phyloP scores from a whole-genome alignment of 2,113 vertebrate species.

The Gnathonemus longibarbis region DNA sequence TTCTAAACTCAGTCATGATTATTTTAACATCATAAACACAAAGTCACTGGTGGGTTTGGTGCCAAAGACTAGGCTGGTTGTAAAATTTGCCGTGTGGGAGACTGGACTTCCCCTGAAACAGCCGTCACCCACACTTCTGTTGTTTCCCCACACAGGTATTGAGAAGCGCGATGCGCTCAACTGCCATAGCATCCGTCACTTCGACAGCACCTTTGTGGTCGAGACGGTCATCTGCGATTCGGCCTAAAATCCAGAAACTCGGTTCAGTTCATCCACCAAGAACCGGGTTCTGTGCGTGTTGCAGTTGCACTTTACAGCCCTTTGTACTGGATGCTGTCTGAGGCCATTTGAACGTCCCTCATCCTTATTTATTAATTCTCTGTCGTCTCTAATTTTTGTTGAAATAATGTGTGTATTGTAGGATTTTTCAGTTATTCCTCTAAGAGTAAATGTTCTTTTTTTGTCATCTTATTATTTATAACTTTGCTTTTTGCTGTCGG shows the following conservation, averaged over 20 bases:
- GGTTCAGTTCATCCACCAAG: slow-evolving; percentile 27
- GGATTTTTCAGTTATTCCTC: slow-evolving; percentile 23
- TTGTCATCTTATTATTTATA: neutral
- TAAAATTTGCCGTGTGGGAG: neutral
- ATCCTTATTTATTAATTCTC: neutral
- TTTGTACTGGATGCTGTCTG: slow-evolving; percentile 35
- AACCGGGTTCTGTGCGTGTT: slow-evolving; percentile 48
- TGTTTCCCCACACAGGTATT: slow-evolving; percentile 66
- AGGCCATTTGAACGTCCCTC: neutral
- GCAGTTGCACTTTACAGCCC: slow-evolving; percentile 50
- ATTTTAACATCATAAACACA: neutral
- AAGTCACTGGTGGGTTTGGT: neutral
- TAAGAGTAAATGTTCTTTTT: slow-evolving; percentile 15
- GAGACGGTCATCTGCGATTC: slow-evolving; percentile 83
- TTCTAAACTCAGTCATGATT: neutral
- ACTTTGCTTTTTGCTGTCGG: neutral
- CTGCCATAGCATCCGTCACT: slow-evolving; percentile 83
- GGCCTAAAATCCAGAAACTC: slow-evolving; percentile 43
- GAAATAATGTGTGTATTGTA: slow-evolving; percentile 27
- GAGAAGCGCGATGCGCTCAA: slow-evolving; percentile 67
- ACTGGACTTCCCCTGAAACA: neutral
- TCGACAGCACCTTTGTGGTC: slow-evolving; percentile 89
- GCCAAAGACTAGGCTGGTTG: neutral
- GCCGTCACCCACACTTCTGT: neutral
- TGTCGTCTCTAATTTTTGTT: slow-evolving; percentile 17